Evolutionary conservation across 2,113 vertebrate species (phyloP), one percentile per base, ranked within the genome.

Genomic region (Callipepla californica): DNA sequence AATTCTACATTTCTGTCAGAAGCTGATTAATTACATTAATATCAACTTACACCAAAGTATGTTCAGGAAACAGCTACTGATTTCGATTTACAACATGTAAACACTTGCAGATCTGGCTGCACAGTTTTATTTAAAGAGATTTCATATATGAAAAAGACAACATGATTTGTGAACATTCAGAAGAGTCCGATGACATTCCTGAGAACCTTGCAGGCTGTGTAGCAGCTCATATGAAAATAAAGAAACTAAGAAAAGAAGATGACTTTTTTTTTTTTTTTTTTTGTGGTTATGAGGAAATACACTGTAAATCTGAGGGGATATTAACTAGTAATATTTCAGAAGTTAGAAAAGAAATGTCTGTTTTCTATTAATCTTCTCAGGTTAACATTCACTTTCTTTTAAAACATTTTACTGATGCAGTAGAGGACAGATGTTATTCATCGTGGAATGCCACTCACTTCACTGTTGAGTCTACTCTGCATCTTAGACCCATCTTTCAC

Each of bases 1-100:
- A 75, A 28, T 81, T 84, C 48, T 53, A 53, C 28, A 81, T 73
- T 92, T 90, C 74, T 92, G 68, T 72, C 23, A 75, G 73, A 88
- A 88, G 6, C 18, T 55, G 28, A 61, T 92, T 72, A 86, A 78
- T 87, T 81, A 51, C 28, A 72, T 78, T 82, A 77, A 32, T 18
- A 14, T 50, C 73, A 61, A 85, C 81, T 69, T 89, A 20, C 45
- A 26, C 36, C 55, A 30, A 38, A 69, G 50, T 53, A 79, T 30
- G 51, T 81, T 79, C 66, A 79, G 67, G 45, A 55, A 87, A 50
- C 14, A 69, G 13, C 36, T 78, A 38, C 14, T 38, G 34, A 73
- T 30, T 3, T 55, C 17, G 30, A 73, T 73, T 87, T 82, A 69
- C 32, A 53, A 32, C 32, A 23, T n/a, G 47, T 32, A 57, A 86